Percentiles rank a stretch among this genome's conserved stretches.
These are phyloP conservation scores for Heliconius nattereri DNA, from an alignment of 1,140 invertebrate genomes.

Conservation along the genomic window DNA sequence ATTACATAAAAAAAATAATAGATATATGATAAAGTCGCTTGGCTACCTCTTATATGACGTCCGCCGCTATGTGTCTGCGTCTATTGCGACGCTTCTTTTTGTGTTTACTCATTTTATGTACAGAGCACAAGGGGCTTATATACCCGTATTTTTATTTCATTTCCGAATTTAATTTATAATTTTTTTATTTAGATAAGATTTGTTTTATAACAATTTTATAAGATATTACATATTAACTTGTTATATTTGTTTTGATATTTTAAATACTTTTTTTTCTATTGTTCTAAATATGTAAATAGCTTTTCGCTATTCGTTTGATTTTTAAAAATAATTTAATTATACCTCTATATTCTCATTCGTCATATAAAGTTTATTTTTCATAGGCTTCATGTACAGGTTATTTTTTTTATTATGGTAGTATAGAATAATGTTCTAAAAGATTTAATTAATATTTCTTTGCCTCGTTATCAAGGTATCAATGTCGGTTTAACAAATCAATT, in stretches of 20 bases:
- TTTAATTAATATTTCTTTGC: not conserved
- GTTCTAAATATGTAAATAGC: too few species aligned
- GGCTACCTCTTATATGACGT: conserved; percentile 70
- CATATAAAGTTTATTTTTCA: not conserved
- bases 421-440: not conserved
- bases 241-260: not conserved
- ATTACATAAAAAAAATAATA: not conserved
- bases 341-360: too few species aligned
- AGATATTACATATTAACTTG: not conserved
- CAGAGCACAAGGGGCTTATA: conserved; percentile 3
- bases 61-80: conserved; percentile 36
- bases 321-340: too few species aligned
- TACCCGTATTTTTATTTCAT: not conserved
- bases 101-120: conserved; percentile 18
- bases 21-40: conserved; percentile 53
- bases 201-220: not conserved
- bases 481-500: conserved; percentile 33
- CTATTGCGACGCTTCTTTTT: conserved; percentile 23
- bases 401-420: not conserved
- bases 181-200: not conserved
- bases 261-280: too few species aligned
- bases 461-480: conserved; percentile 22
- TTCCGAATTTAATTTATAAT: not conserved
- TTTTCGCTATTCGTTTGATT: too few species aligned
- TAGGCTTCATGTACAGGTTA: too few species aligned